Percentiles rank a stretch among this genome's conserved stretches.
Evolutionary conservation across 1,140 invertebrate species (phyloP).

Genomic region (Aphaenogaster floridana): DNA sequence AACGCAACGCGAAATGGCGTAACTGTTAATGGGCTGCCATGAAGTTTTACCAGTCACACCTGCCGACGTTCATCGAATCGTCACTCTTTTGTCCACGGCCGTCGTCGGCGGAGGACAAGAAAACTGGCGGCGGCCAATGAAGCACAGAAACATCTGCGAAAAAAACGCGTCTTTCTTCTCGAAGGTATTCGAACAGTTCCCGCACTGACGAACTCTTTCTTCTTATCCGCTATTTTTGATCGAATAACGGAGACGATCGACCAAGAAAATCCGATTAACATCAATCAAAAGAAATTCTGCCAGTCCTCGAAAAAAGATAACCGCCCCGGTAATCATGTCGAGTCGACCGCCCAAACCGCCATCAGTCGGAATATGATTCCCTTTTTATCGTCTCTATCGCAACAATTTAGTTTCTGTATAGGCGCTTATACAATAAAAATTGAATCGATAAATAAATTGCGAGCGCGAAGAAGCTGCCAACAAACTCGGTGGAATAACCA

Average conservation of each 20-base stretch:
- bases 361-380: not conserved
- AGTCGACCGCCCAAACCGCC: constrained; percentile 8
- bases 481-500: not conserved
- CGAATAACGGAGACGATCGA: constrained; percentile 44
- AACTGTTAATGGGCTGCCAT: constrained; percentile 63
- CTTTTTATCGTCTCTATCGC: not conserved
- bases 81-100: constrained; percentile 42
- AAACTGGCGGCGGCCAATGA: constrained; percentile 43
- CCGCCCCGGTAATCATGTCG: not conserved
- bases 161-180: constrained; percentile 33
- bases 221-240: constrained; percentile 28
- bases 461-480: not conserved
- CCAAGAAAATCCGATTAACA: constrained; percentile 48
- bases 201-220: constrained; percentile 36
- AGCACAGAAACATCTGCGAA: constrained; percentile 41
- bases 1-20: constrained; percentile 30
- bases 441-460: not conserved
- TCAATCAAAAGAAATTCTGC: constrained; percentile 24
- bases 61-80: constrained; percentile 61
- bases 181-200: constrained; percentile 32
- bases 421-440: not conserved
- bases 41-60: constrained; percentile 67
- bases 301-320: constrained; percentile 5
- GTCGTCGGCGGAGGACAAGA: constrained; percentile 22
- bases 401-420: not conserved